These are phyloP conservation scores for Harpagoxenus sublaevis DNA, from an alignment of 2,888 invertebrate genomes.

Conservation along the genomic window DNA sequence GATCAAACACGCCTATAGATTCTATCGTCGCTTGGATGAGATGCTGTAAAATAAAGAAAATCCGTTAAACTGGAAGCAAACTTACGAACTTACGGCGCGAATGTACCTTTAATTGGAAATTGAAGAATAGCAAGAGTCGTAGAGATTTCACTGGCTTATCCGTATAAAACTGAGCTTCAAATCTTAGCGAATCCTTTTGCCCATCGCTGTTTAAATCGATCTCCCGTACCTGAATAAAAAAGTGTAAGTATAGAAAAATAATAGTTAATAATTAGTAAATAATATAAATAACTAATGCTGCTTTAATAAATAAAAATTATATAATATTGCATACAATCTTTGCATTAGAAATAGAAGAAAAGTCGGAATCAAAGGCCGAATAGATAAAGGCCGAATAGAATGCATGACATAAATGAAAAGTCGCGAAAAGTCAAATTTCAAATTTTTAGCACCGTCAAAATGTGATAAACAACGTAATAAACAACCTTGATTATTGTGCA, in stretches of 20 bases:
- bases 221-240: conserved; percentile 78
- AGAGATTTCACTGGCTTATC: conserved; percentile 78
- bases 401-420: neutral
- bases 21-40: conserved; percentile 78
- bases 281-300: conserved; percentile 7
- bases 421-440: neutral
- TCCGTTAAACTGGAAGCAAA: neutral
- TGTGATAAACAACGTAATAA: neutral
- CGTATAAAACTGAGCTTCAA: conserved; percentile 81
- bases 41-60: conserved; percentile 73
- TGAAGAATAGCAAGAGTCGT: conserved; percentile 81
- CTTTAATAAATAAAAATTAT: neutral
- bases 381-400: neutral
- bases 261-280: conserved; percentile 19
- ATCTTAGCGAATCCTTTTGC: conserved; percentile 81
- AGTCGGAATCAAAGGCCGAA: neutral
- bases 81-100: too few species aligned
- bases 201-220: conserved; percentile 81
- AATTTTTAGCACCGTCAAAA: neutral
- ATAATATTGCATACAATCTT: neutral
- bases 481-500: conserved; percentile 82
- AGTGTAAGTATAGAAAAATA: neutral
- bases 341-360: neutral
- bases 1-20: conserved; percentile 80
- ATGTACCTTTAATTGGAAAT: conserved; percentile 81